Evolutionary conservation across 2,888 invertebrate species (phyloP), one percentile per base, ranked within the genome.

Genomic region (Tortricodes alternella): DNA sequence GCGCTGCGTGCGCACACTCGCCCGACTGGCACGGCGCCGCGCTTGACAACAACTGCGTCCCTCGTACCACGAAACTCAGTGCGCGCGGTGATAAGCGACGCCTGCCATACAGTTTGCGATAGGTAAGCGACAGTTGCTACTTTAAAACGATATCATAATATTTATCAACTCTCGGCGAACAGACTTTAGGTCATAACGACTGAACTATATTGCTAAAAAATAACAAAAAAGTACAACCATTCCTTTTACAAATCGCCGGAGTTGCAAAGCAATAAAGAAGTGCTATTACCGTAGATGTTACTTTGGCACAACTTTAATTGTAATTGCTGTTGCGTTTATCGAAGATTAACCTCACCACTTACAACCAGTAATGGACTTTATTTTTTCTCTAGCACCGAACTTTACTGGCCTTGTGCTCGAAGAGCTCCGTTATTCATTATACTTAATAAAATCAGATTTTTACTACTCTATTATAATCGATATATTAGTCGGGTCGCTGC

Each of bases 401-500:
- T 23, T 32, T 8, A 27, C 16, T 37, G n/a, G 7, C 49, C 3
- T 32, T n/a, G 7, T 11, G n/a, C 15, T 24, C 32, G 9, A n/a
- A 34, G 23, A 13, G 32, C n/a, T 43, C 15, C 13, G 9, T 39
- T 5, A 8, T n/a, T n/a, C n/a, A n/a, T n/a, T n/a, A n/a, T n/a
- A n/a, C n/a, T n/a, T 39, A 53, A 53, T 38, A 34, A 52, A 46
- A 23, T 32, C 32, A 39, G 38, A 32, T 53, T 8, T 46, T 53
- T 24, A 46, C 37, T 29, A n/a, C 34, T 27, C 27, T 23, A 62
- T 61, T 62, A 58, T 64, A 59, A 64, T 62, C 65, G 65, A 70
- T 67, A 66, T 70, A 69, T 73, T 72, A 73, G 72, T 70, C 69
- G 69, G 70, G 74, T 68, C 61, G 63, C 49, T 29, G 60, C 66